A percentile compares a stretch with the other conserved stretches of the same genome.
phyloP scores from a whole-genome alignment of 2,113 vertebrate genomes.

The Myocastor coypus region DNA sequence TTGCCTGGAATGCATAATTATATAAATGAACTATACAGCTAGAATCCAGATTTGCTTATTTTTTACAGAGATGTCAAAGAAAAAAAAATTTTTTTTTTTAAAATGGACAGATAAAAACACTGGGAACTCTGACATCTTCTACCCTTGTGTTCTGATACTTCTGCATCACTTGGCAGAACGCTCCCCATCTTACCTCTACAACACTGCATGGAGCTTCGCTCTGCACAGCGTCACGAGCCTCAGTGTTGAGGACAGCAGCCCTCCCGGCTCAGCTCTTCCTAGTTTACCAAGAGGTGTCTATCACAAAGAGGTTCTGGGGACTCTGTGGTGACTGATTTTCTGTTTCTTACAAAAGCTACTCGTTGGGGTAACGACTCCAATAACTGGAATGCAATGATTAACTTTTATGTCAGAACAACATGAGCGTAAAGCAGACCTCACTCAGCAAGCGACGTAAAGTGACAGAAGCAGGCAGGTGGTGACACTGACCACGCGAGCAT shows the following conservation, averaged over 20 bases:
- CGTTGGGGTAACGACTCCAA: neutral
- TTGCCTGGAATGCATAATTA: slow-evolving; percentile 28
- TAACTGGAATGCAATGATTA: slow-evolving; percentile 2
- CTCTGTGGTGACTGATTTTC: neutral
- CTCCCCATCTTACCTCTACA: neutral
- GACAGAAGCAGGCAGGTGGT: neutral
- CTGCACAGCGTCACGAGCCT: neutral
- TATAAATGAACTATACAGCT: neutral
- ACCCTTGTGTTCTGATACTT: neutral
- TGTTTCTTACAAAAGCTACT: neutral
- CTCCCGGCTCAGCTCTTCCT: neutral
- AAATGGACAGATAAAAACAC: neutral
- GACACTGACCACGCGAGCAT: neutral
- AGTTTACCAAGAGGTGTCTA: neutral
- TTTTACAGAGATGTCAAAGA: neutral
- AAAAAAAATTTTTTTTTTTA: neutral
- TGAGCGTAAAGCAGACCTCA: neutral
- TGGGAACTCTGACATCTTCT: slow-evolving; percentile 9
- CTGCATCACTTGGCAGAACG: neutral
- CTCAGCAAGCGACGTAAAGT: neutral
- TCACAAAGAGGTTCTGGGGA: neutral
- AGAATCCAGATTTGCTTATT: neutral
- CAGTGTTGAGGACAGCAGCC: neutral
- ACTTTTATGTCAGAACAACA: slow-evolving; percentile 8
- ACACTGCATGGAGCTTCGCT: neutral